Evolutionary conservation across 1,140 invertebrate genomes (phyloP), one percentile per base, ranked within the genome.

Genomic region (Tetramorium parvispinum): DNA sequence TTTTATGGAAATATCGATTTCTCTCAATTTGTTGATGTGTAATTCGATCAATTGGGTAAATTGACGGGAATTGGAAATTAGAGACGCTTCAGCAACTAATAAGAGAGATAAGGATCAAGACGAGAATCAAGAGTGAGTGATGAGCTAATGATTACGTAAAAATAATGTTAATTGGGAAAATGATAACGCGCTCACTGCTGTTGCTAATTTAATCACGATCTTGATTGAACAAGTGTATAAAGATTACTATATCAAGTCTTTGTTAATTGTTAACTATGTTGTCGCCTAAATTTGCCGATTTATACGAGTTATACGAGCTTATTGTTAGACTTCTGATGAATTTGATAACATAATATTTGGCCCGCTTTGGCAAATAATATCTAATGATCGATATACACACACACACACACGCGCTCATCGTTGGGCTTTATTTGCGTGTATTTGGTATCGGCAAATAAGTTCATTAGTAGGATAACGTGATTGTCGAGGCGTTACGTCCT

Each of bases 381-480:
- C 40, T n/a, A 46, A 78, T 46, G 57, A n/a, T 49, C 57, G 24
- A 32, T 32, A 32, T 2, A 37, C 18, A 2, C 37, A 32, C 3
- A 32, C 2, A 37, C 32, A 2, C 53, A 37, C 43, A 40, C 7
- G 6, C 5, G 61, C 16, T 65, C 10, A 63, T 70, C 27, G 8
- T 49, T 16, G 11, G 13, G n/a, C 6, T 82, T 57, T 71, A 27
- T 57, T 40, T 43, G 46, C 13, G 11, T 4, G 46, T 68, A 43
- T 81, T 37, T 18, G 21, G 10, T 32, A 21, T 27, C 2, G 78
- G 46, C 51, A 71, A 82, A 43, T 82, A 79, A 66, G 46, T 82
- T 82, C 49, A 71, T 82, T 82, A 71, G 21, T 0, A n/a, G 59
- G 61, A 8, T 24, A 66, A 75, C 16, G 57, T 61, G 21, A 78